A percentile compares a stretch with the other conserved stretches of the same genome.
Evolutionary conservation across 1,140 invertebrate species (phyloP).

Genomic region (Conus ventricosus): DNA sequence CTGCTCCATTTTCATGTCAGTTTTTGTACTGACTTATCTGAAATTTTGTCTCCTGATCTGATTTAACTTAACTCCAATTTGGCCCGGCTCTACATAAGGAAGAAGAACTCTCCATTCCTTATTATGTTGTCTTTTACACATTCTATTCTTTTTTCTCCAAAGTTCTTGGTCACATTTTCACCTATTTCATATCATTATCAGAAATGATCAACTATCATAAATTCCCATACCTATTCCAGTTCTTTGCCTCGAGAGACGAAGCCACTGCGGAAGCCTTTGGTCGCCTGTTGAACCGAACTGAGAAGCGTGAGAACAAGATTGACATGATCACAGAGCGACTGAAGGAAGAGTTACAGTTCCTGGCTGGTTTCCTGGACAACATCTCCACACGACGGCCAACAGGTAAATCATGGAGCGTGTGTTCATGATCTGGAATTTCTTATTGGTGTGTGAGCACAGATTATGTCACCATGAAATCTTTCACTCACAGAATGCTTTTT

Average conservation of each 20-base stretch:
- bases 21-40: too few species aligned
- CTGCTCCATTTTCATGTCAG: too few species aligned
- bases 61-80: too few species aligned
- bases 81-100: too few species aligned
- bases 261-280: conserved; percentile 60
- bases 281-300: conserved; percentile 59
- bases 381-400: conserved; percentile 62
- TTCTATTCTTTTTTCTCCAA: too few species aligned
- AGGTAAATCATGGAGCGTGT: conserved; percentile 46
- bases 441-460: background rate
- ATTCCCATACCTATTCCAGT: conserved; percentile 40
- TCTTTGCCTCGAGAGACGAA: conserved; percentile 61
- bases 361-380: conserved; percentile 66
- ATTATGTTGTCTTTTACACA: too few species aligned
- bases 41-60: too few species aligned
- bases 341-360: conserved; percentile 59
- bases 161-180: too few species aligned
- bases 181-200: too few species aligned
- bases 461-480: background rate
- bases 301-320: conserved; percentile 63
- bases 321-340: conserved; percentile 61
- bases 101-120: too few species aligned
- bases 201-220: background rate
- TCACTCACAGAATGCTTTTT: too few species aligned
- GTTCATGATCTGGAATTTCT: background rate